Conservation (phyloP, 1,140 invertebrate genomes). For the Trichoplusia ni region DNA sequence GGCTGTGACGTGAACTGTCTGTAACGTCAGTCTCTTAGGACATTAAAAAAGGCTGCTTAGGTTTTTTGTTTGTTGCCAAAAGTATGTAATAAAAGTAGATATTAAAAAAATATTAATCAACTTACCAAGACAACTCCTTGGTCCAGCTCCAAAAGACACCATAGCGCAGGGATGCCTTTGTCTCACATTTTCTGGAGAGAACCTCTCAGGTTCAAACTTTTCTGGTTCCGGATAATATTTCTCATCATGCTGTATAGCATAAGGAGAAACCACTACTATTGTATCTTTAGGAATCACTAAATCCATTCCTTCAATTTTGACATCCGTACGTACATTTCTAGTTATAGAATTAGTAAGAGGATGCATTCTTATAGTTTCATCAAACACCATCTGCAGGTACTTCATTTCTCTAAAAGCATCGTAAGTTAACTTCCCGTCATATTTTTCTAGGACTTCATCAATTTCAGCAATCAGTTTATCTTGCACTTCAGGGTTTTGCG, state of each 20-base stretch:
- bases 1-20: too few species aligned
- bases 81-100: background rate
- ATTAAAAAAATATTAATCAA: slow-evolving; percentile 6
- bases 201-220: slow-evolving; percentile 83
- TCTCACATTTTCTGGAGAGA: slow-evolving; percentile 64
- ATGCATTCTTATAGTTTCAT: slow-evolving; percentile 41
- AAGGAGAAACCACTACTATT: slow-evolving; percentile 34
- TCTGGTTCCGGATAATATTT: slow-evolving; percentile 69
- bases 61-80: background rate
- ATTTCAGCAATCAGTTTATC: slow-evolving; percentile 38
- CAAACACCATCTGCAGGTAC: slow-evolving; percentile 43
- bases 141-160: slow-evolving; percentile 83
- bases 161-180: slow-evolving; percentile 70
- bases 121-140: slow-evolving; percentile 82
- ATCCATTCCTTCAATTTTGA: slow-evolving; percentile 77
- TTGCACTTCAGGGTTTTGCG: slow-evolving; percentile 47
- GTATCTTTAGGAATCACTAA: slow-evolving; percentile 75
- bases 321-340: slow-evolving; percentile 41
- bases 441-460: slow-evolving; percentile 26
- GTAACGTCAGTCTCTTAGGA: too few species aligned
- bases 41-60: too few species aligned
- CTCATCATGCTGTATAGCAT: slow-evolving; percentile 47
- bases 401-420: slow-evolving; percentile 44
- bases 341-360: slow-evolving; percentile 36
- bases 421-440: slow-evolving; percentile 39